These are phyloP conservation scores for Nerophis ophidion DNA, from an alignment of 2,113 vertebrate species.

Conservation along the genomic window DNA sequence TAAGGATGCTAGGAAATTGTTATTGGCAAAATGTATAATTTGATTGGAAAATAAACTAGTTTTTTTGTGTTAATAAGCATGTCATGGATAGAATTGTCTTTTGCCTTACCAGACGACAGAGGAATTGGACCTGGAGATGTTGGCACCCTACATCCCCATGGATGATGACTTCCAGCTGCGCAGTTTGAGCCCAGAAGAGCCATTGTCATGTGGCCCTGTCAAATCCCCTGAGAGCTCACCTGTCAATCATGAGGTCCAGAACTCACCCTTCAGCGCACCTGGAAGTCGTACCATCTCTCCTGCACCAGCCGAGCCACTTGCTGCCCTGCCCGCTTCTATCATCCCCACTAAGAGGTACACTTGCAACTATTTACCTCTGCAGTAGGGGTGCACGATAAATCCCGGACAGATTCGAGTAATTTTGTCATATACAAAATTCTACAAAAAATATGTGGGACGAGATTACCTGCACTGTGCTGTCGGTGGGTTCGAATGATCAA, in stretches of 20 bases:
- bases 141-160: constrained; percentile 97
- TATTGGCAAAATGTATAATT: neutral
- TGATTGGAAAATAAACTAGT: neutral
- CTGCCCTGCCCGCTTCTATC: constrained; percentile 3
- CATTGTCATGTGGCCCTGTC: constrained; percentile 61
- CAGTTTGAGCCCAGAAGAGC: constrained; percentile 76
- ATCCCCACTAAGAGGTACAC: constrained; percentile 45
- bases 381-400: no score
- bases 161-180: constrained; percentile 96
- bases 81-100: neutral
- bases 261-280: constrained; percentile 65
- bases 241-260: constrained; percentile 59
- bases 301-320: constrained; percentile 29
- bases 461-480: no score
- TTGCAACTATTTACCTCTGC: neutral
- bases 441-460: no score
- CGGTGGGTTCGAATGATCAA: no score
- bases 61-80: neutral
- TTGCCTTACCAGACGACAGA: constrained; percentile 59
- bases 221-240: constrained; percentile 68
- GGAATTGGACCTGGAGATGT: constrained; percentile 90
- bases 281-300: constrained; percentile 76
- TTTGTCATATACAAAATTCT: no score
- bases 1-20: constrained; percentile 40
- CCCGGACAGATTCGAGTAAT: no score